Evolutionary conservation across 2,888 invertebrate genomes (phyloP).

Genomic region (Agrilus mali): DNA sequence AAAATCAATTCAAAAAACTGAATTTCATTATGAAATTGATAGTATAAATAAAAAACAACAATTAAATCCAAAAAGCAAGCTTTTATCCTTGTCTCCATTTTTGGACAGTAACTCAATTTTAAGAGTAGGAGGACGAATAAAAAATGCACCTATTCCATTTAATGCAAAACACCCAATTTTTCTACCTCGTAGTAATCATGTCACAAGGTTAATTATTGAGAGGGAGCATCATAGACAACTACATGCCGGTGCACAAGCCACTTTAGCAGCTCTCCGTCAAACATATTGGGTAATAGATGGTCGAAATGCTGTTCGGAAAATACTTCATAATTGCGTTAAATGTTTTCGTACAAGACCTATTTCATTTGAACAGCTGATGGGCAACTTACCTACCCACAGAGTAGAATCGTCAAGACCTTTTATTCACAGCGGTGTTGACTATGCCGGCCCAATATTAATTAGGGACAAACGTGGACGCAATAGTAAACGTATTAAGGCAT

Average conservation of each 20-base stretch:
- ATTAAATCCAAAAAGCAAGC: too few species aligned
- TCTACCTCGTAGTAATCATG: neutral
- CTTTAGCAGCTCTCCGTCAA: slow-evolving; percentile 6
- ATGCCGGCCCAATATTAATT: slow-evolving; percentile 18
- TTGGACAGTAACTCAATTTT: slow-evolving; percentile 9
- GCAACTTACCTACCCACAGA: slow-evolving; percentile 16
- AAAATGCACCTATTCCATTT: slow-evolving; percentile 2
- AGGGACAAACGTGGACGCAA: slow-evolving; percentile 11
- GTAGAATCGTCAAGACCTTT: slow-evolving; percentile 16
- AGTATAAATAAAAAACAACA: too few species aligned
- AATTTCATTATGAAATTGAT: too few species aligned
- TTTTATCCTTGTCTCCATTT: slow-evolving; percentile 11
- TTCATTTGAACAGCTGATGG: slow-evolving; percentile 14
- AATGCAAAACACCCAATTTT: slow-evolving; percentile 8
- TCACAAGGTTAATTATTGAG: slow-evolving; percentile 2
- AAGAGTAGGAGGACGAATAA: slow-evolving; percentile 9
- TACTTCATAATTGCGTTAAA: slow-evolving; percentile 3
- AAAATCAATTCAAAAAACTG: too few species aligned
- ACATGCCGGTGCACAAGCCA: slow-evolving; percentile 9
- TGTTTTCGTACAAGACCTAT: slow-evolving; percentile 7
- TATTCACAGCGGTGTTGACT: slow-evolving; percentile 17
- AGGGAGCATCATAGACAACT: neutral
- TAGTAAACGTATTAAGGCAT: slow-evolving; percentile 6
- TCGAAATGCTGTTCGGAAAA: slow-evolving; percentile 2
- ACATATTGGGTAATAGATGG: slow-evolving; percentile 8